These are phyloP conservation scores for Clavelina lepadiformis DNA, from an alignment of 23 tunicate species.

Conservation along the genomic window DNA sequence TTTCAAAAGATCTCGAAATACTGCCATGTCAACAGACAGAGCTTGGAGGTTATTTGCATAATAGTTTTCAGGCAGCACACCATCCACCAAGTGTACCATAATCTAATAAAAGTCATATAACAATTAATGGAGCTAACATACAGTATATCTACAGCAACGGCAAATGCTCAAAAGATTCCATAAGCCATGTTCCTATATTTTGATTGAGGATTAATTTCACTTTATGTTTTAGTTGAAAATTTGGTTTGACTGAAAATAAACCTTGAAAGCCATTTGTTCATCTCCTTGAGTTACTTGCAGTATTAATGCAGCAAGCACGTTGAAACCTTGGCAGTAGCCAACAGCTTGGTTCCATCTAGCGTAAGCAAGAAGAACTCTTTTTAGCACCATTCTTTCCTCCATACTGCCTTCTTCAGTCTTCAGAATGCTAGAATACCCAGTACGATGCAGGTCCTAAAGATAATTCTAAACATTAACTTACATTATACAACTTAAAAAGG, in stretches of 20 bases:
- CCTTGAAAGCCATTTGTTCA: conserved; percentile 73
- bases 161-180: too few relatives aligned
- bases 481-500: neutral
- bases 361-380: conserved; percentile 86
- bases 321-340: conserved; percentile 98
- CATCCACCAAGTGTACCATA: conserved; percentile 80
- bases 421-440: conserved; percentile 69
- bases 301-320: conserved; percentile 82
- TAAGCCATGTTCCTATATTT: too few relatives aligned
- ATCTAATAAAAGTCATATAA: conserved; percentile 26
- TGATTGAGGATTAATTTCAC: too few relatives aligned
- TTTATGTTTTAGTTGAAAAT: too few relatives aligned
- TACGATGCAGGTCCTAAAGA: conserved; percentile 81
- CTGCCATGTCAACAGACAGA: conserved; percentile 92
- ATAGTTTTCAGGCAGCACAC: conserved; percentile 86
- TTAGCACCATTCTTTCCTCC: conserved; percentile 70
- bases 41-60: conserved; percentile 90
- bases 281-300: conserved; percentile 75
- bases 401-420: conserved; percentile 28
- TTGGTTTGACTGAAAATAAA: neutral
- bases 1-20: conserved; percentile 79
- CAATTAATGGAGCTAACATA: too few relatives aligned
- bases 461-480: too few relatives aligned
- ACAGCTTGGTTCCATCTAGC: conserved; percentile 91
- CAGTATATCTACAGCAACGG: too few relatives aligned